Percentiles rank a stretch among this genome's conserved stretches.
These are phyloP conservation scores for Brachypteracias leptosomus DNA, from an alignment of 2,113 vertebrate species.

Conservation along the genomic window DNA sequence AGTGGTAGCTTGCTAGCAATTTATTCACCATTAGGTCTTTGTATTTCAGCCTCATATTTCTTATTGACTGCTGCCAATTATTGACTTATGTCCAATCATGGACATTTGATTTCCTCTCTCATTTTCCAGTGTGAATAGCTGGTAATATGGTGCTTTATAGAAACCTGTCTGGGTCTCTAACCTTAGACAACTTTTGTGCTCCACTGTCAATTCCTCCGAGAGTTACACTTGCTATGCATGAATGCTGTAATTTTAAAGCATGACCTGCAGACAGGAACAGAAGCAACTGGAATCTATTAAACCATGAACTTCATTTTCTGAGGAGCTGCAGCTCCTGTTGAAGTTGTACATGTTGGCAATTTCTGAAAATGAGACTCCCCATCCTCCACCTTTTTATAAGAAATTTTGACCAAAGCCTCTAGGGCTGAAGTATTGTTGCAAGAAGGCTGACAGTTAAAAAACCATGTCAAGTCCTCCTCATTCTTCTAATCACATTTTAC, in stretches of 20 bases:
- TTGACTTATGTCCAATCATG: no score
- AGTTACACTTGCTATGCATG: conserved; percentile 41
- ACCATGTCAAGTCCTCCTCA: background rate
- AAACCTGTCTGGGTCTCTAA: background rate
- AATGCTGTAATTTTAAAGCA: conserved; percentile 55
- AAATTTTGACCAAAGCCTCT: conserved; percentile 13
- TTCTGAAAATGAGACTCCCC: background rate
- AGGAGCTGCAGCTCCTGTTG: background rate
- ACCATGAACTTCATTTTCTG: conserved; percentile 47
- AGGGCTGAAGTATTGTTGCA: conserved; percentile 7
- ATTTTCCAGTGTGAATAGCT: background rate
- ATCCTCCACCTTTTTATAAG: background rate
- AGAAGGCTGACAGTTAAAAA: conserved; percentile 25
- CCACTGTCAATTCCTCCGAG: conserved; percentile 19
- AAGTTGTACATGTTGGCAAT: background rate
- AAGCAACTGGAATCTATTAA: conserved; percentile 21
- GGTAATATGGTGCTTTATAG: background rate
- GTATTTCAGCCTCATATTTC: background rate
- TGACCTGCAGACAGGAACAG: conserved; percentile 25
- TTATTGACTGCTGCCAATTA: background rate
- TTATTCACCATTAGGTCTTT: background rate
- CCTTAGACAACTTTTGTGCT: background rate
- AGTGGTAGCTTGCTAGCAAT: background rate
- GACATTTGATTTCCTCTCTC: background rate
- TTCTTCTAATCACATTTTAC: conserved; percentile 31